Percentiles rank a stretch among this genome's conserved stretches.
Evolutionary conservation across 2,797 vertebrate genomes (phyloP).

Genomic region (Gobionotothen gibberifrons): DNA sequence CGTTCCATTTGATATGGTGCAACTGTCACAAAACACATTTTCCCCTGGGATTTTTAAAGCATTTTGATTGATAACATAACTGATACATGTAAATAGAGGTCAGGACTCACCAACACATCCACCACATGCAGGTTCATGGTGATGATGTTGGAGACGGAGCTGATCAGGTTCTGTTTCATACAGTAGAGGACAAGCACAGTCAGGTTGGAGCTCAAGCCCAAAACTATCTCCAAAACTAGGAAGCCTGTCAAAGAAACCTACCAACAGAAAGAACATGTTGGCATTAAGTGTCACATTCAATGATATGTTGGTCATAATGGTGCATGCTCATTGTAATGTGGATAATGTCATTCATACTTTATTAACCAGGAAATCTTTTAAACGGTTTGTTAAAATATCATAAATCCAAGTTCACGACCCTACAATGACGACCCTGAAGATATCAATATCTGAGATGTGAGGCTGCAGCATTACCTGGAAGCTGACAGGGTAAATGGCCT

Average conservation of each 20-base stretch:
- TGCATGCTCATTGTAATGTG: background rate
- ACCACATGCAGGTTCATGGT: conserved; percentile 98
- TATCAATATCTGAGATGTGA: background rate
- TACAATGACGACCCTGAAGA: conserved; percentile 2
- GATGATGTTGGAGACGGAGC: conserved; percentile 97
- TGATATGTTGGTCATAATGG: background rate
- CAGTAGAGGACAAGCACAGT: conserved; percentile 96
- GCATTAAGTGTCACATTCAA: background rate
- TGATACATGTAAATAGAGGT: background rate
- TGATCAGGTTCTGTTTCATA: conserved; percentile 97
- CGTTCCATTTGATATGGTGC: no score
- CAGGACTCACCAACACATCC: conserved; percentile 91
- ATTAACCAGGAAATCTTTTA: background rate
- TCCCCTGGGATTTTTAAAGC: no score
- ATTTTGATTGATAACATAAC: background rate
- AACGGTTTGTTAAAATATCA: background rate
- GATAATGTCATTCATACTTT: background rate
- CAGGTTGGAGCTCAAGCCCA: conserved; percentile 96
- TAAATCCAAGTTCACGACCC: background rate
- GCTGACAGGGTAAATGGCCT: conserved; percentile 90
- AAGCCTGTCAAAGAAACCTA: conserved; percentile 94
- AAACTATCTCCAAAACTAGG: conserved; percentile 93
- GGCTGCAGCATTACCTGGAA: conserved; percentile 87
- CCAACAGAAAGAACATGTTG: background rate
- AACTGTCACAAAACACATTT: no score